Evolutionary conservation across 2,888 invertebrate species (phyloP).

Genomic region (Octonoba sinensis): DNA sequence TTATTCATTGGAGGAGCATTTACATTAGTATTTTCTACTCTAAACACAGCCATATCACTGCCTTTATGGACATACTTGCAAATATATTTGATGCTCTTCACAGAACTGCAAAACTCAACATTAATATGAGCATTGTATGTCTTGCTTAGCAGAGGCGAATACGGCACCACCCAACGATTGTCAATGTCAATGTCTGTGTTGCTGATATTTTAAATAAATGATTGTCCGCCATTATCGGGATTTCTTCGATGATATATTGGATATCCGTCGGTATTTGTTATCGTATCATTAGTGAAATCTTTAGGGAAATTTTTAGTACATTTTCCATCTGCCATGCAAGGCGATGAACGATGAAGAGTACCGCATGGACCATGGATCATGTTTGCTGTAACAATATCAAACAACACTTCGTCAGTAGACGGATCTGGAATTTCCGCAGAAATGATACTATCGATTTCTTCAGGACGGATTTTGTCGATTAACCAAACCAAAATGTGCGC

Average conservation of each 20-base stretch:
- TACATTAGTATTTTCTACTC: no score
- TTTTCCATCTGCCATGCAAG: conserved; percentile 19
- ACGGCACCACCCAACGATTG: no score
- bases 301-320: conserved; percentile 13
- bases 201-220: conserved; percentile 9
- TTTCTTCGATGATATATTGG: conserved; percentile 14
- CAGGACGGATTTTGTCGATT: conserved; percentile 56
- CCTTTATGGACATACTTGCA: conserved; percentile 20
- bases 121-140: conserved; percentile 22
- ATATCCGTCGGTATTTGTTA: neutral
- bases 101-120: conserved; percentile 27
- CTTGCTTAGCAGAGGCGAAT: conserved; percentile 15
- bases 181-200: no score
- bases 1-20: no score
- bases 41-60: neutral
- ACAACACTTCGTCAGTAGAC: conserved; percentile 7
- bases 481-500: conserved; percentile 66
- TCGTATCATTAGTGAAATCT: conserved; percentile 4
- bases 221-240: conserved; percentile 18
- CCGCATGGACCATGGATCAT: conserved; percentile 11
- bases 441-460: conserved; percentile 64
- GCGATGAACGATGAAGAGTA: conserved; percentile 2
- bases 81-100: conserved; percentile 31
- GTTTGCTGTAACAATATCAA: conserved; percentile 14
- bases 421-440: conserved; percentile 66